Percentiles rank a stretch among this genome's conserved stretches.
These are phyloP conservation scores for Nestor notabilis DNA, from an alignment of 2,113 vertebrate genomes.

Conservation along the genomic window DNA sequence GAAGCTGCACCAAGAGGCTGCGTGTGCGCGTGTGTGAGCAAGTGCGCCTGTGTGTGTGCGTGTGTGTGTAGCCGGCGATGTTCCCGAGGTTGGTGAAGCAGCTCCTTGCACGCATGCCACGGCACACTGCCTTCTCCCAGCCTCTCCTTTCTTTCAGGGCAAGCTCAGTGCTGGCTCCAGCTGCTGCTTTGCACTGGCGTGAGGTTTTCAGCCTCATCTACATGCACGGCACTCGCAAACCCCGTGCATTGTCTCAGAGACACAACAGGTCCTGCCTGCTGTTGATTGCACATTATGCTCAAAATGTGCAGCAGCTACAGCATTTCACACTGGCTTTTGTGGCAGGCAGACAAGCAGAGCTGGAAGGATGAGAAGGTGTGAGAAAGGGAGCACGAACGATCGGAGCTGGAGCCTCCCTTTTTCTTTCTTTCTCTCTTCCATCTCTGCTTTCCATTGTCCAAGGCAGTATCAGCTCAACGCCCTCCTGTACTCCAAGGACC, in stretches of 20 bases:
- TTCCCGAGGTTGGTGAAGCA: background rate
- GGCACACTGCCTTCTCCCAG: background rate
- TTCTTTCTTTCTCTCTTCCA: background rate
- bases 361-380: conserved; percentile 36
- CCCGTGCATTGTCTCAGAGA: conserved; percentile 40
- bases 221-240: background rate
- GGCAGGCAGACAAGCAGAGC: conserved; percentile 30
- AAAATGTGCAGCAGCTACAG: background rate
- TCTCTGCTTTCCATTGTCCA: conserved; percentile 2
- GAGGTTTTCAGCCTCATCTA: conserved; percentile 34
- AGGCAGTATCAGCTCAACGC: background rate
- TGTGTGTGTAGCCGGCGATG: background rate
- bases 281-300: background rate
- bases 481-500: background rate
- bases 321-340: background rate
- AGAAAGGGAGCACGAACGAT: background rate
- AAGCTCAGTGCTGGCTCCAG: background rate
- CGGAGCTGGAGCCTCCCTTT: background rate
- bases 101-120: background rate
- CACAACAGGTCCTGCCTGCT: conserved; percentile 65
- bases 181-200: background rate
- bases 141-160: background rate
- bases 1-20: conserved; percentile 25
- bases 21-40: conserved; percentile 19
- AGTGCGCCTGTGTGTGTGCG: background rate